phyloP scores from a whole-genome alignment of 2,888 invertebrate species.

The Lycocerus yunnanus region DNA sequence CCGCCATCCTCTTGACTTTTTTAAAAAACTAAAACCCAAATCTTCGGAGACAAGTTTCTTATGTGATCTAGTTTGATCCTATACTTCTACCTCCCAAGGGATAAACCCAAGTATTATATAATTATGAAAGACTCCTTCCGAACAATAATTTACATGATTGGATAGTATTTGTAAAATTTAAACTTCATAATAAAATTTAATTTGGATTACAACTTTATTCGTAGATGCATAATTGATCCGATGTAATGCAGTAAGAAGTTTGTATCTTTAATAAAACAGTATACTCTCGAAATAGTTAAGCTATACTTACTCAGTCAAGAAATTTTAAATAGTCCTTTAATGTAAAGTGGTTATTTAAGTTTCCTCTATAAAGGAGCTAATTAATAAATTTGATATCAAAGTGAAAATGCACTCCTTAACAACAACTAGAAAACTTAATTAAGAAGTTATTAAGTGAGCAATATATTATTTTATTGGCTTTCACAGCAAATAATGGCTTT shows the following conservation, averaged over 20 bases:
- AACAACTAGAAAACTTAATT: background rate
- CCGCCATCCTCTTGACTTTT: too few species aligned
- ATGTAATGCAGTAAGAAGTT: conserved; percentile 23
- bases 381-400: conserved; percentile 32
- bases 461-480: background rate
- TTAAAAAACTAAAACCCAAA: too few species aligned
- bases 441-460: background rate
- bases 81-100: too few species aligned
- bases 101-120: too few species aligned
- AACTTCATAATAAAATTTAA: background rate
- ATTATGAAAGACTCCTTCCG: too few species aligned
- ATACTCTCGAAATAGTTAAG: conserved; percentile 19
- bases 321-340: conserved; percentile 35
- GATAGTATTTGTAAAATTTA: background rate
- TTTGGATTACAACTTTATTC: conserved; percentile 11
- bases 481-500: background rate
- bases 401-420: conserved; percentile 15
- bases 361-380: conserved; percentile 28
- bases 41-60: too few species aligned
- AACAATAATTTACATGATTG: too few species aligned
- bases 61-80: too few species aligned
- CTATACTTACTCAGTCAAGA: conserved; percentile 30
- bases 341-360: conserved; percentile 32
- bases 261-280: conserved; percentile 24
- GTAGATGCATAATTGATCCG: conserved; percentile 22